These are phyloP conservation scores for Ceyx erithaca DNA, from an alignment of 2,797 vertebrate species.

Conservation along the genomic window DNA sequence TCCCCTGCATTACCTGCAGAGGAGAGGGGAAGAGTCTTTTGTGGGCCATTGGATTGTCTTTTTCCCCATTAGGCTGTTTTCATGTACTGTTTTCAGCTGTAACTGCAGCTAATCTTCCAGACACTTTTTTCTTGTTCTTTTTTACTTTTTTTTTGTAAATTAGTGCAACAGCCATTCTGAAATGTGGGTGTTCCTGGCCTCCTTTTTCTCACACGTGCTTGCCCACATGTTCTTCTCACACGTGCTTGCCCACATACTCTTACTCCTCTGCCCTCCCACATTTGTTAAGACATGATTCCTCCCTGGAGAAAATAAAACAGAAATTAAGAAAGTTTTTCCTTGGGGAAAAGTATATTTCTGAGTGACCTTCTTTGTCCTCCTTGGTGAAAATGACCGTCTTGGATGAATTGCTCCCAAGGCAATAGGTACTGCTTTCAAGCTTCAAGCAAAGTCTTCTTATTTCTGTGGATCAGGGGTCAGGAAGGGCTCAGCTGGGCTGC, in stretches of 20 bases:
- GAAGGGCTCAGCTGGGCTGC: background rate
- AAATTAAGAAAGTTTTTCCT: background rate
- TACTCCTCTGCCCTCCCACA: background rate
- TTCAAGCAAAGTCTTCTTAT: background rate
- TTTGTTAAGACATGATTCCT: background rate
- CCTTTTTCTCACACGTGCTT: background rate
- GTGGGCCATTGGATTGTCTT: background rate
- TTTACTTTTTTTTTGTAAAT: background rate
- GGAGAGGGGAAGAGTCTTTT: background rate
- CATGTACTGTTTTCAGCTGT: background rate
- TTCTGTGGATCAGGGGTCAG: background rate
- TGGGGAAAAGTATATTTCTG: background rate
- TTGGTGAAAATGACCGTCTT: background rate
- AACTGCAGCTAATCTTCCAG: background rate
- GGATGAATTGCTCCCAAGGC: background rate
- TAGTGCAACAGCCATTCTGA: background rate
- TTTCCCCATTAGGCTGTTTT: background rate
- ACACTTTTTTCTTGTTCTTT: background rate
- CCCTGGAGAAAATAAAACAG: conserved; percentile 3
- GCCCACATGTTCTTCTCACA: background rate
- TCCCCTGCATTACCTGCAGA: background rate
- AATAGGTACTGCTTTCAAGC: background rate
- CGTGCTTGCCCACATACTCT: background rate
- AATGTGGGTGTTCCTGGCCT: background rate
- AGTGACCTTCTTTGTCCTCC: conserved; percentile 10